Percentiles rank a stretch among this genome's conserved stretches.
Evolutionary conservation across 23 tunicate genomes (phyloP).

Genomic region (Halocynthia aurantium): DNA sequence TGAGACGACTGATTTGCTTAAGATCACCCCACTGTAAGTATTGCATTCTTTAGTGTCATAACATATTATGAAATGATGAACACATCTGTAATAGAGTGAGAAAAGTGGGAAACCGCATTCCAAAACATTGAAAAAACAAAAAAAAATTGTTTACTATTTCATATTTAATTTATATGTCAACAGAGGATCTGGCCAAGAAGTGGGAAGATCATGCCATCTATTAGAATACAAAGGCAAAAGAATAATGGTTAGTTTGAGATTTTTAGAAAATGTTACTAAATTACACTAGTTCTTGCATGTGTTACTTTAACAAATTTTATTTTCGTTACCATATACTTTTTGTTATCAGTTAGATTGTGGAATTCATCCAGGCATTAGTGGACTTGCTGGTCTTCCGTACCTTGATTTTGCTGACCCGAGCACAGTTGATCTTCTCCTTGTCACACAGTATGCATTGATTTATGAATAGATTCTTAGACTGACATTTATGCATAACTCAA

Average conservation of each 20-base stretch:
- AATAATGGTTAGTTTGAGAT: constrained; percentile 58
- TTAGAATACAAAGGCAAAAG: constrained; percentile 91
- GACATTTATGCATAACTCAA: too few relatives aligned
- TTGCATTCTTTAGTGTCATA: too few relatives aligned
- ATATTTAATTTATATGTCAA: not conserved
- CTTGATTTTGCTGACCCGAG: constrained; percentile 81
- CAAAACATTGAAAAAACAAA: too few relatives aligned
- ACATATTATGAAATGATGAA: too few relatives aligned
- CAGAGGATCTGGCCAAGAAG: constrained; percentile 98
- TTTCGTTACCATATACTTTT: not conserved
- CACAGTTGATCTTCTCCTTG: constrained; percentile 75
- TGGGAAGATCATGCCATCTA: constrained; percentile 98
- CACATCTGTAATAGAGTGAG: too few relatives aligned
- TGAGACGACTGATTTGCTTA: too few relatives aligned
- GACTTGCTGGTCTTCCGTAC: constrained; percentile 85
- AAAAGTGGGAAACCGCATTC: too few relatives aligned
- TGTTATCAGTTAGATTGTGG: constrained; percentile 80
- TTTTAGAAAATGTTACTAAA: not conserved
- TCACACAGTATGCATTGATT: constrained; percentile 63
- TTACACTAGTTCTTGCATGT: not conserved
- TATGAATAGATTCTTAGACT: too few relatives aligned
- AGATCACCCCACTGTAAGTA: too few relatives aligned
- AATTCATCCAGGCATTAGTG: constrained; percentile 95
- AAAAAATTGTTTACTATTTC: not conserved
- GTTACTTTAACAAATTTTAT: not conserved